Conservation (phyloP, 1,140 invertebrate genomes). For the Euglossa dilemma region DNA sequence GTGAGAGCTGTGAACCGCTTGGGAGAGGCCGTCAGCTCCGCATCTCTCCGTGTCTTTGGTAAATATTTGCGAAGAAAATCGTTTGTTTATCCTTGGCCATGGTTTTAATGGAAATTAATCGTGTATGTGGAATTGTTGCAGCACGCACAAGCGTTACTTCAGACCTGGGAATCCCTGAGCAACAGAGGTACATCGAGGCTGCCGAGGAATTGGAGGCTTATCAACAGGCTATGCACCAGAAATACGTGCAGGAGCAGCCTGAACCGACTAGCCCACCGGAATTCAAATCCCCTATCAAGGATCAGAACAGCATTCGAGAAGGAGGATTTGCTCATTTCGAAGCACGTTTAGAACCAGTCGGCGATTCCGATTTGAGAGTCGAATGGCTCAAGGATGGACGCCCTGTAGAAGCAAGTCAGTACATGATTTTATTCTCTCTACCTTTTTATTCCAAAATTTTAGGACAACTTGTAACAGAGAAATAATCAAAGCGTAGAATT, state of each 20-base stretch:
- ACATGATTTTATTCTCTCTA: background rate
- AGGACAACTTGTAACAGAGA: too few species aligned
- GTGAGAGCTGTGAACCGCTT: constrained; percentile 93
- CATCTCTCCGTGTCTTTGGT: constrained; percentile 89
- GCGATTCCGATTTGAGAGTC: constrained; percentile 94
- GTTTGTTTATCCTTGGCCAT: background rate
- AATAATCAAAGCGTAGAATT: too few species aligned
- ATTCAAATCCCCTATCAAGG: constrained; percentile 96
- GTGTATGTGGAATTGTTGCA: constrained; percentile 51
- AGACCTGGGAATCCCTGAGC: constrained; percentile 95
- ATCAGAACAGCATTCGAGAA: constrained; percentile 94
- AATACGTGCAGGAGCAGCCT: constrained; percentile 89
- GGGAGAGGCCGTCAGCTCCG: constrained; percentile 92
- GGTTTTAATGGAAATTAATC: background rate
- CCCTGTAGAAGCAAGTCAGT: constrained; percentile 92
- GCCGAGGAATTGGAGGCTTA: constrained; percentile 96
- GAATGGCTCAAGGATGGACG: constrained; percentile 98
- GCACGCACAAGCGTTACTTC: constrained; percentile 90
- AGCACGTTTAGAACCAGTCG: constrained; percentile 95
- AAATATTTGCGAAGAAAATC: constrained; percentile 40
- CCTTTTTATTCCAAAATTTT: too few species aligned
- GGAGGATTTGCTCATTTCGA: constrained; percentile 98
- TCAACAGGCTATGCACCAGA: constrained; percentile 89
- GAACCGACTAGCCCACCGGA: constrained; percentile 91
- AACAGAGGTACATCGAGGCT: constrained; percentile 96